These are phyloP conservation scores for Clarias fuscus DNA, from an alignment of 2,797 vertebrate genomes.

Conservation along the genomic window DNA sequence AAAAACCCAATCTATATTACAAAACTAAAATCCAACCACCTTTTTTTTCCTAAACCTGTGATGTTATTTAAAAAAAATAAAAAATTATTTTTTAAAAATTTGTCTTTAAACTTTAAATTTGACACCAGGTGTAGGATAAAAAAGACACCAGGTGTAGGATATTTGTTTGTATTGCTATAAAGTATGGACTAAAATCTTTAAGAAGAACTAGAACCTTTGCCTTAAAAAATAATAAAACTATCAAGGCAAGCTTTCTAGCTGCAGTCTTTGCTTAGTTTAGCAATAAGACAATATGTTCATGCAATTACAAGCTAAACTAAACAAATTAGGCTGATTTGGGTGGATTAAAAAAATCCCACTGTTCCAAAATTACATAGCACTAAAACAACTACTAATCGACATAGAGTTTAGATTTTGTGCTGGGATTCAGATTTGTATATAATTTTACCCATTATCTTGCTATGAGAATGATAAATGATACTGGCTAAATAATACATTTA, in stretches of 20 bases:
- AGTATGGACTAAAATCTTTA: background rate
- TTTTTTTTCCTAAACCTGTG: background rate
- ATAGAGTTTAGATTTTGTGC: background rate
- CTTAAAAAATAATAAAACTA: background rate
- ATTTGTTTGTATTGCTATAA: background rate
- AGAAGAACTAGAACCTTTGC: background rate
- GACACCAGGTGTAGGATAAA: background rate
- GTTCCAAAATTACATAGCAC: background rate
- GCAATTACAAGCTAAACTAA: background rate
- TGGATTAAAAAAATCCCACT: slow-evolving; percentile 9
- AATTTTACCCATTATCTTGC: no score
- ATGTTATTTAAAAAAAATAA: background rate
- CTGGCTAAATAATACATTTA: background rate
- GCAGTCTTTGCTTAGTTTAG: background rate
- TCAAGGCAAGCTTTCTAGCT: slow-evolving; percentile 1
- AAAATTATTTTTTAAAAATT: background rate
- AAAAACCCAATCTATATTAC: background rate
- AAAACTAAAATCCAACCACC: background rate
- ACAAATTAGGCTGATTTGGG: slow-evolving; percentile 4
- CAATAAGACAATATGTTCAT: background rate
- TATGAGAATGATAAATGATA: background rate
- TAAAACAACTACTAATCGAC: background rate
- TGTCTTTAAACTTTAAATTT: background rate
- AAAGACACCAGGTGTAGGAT: background rate
- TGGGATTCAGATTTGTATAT: background rate